Conservation (phyloP, 2,888 invertebrate genomes). For the Mantis religiosa region DNA sequence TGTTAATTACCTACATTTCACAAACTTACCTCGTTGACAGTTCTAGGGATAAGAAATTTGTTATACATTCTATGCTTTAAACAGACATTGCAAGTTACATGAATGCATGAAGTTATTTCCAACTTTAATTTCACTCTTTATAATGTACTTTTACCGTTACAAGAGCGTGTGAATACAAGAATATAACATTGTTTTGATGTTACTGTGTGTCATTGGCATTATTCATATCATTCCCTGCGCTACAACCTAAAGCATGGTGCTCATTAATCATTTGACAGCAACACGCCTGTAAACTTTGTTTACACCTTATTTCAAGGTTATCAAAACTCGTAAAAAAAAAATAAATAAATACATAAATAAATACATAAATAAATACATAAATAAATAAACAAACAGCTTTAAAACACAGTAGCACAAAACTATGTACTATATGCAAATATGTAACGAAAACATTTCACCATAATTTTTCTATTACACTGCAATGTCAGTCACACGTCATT, state of each 20-base stretch:
- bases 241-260: too few relatives aligned
- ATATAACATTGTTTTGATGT: too few relatives aligned
- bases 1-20: not conserved
- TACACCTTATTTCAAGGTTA: constrained; percentile 7
- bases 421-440: not conserved
- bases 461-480: not conserved
- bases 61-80: not conserved
- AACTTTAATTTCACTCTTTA: too few relatives aligned
- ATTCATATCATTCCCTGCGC: too few relatives aligned
- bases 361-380: too few relatives aligned
- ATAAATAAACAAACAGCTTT: not conserved
- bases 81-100: too few relatives aligned
- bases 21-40: not conserved
- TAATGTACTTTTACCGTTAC: too few relatives aligned
- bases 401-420: not conserved
- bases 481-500: not conserved
- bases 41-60: not conserved
- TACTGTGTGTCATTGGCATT: too few relatives aligned
- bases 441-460: not conserved
- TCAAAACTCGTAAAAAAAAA: not conserved
- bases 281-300: not conserved
- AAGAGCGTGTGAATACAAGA: too few relatives aligned
- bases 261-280: too few relatives aligned
- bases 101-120: too few relatives aligned
- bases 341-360: too few relatives aligned